Percentiles rank a stretch among this genome's conserved stretches.
Evolutionary conservation across 2,888 invertebrate genomes (phyloP).

Genomic region (Apodemia mormo): DNA sequence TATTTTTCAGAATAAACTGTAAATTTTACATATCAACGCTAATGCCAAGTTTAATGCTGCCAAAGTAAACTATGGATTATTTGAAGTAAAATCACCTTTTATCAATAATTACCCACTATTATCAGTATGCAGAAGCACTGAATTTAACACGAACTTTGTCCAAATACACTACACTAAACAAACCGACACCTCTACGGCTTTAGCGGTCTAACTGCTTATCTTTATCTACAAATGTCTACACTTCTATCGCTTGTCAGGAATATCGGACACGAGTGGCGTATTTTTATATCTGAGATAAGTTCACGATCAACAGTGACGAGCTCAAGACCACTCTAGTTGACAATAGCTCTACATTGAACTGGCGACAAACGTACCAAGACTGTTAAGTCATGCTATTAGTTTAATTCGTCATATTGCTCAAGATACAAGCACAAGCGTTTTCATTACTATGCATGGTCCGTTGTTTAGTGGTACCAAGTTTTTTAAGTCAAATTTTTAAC

Average conservation of each 20-base stretch:
- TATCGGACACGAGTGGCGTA: conserved; percentile 11
- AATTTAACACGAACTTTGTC: neutral
- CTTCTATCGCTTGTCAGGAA: conserved; percentile 8
- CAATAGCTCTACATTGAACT: conserved; percentile 66
- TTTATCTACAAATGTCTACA: neutral
- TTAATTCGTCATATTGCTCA: conserved; percentile 53
- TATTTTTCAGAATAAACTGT: neutral
- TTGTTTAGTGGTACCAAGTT: too few species aligned
- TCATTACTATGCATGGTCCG: neutral
- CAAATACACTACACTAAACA: conserved; percentile 4
- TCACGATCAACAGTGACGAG: conserved; percentile 49
- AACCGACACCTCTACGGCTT: neutral
- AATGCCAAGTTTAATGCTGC: neutral
- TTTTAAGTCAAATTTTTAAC: neutral
- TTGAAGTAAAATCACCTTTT: neutral
- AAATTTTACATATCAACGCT: neutral
- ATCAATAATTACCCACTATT: neutral
- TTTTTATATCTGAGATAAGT: conserved; percentile 23
- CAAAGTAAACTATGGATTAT: neutral
- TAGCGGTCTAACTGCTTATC: conserved; percentile 4
- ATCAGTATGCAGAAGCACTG: neutral
- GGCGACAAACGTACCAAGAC: conserved; percentile 48
- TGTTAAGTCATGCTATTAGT: conserved; percentile 56
- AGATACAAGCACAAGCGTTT: conserved; percentile 37
- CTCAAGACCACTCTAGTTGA: conserved; percentile 54